Percentiles rank a stretch among this genome's conserved stretches.
Evolutionary conservation across 2,888 invertebrate species (phyloP).

Genomic region (Ashinkailepas kermadecensis): DNA sequence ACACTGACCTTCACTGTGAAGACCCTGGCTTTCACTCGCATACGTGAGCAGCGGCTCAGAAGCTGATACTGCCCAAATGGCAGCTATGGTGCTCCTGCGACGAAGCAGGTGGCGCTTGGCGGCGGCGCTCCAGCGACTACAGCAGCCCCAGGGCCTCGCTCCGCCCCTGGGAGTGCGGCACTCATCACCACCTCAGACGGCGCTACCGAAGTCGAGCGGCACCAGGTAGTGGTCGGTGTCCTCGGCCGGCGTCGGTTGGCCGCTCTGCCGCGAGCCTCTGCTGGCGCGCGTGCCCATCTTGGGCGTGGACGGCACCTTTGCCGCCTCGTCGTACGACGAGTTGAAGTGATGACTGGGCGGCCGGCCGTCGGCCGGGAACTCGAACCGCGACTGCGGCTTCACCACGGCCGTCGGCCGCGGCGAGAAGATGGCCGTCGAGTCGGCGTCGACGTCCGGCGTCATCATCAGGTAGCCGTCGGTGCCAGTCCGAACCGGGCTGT

Average conservation of each 20-base stretch:
- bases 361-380: conserved; percentile 57
- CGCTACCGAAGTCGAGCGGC: neutral
- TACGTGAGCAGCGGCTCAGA: too few species aligned
- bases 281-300: conserved; percentile 91
- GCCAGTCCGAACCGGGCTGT: conserved; percentile 55
- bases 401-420: conserved; percentile 60
- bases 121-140: too few species aligned
- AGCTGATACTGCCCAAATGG: too few species aligned
- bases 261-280: conserved; percentile 67
- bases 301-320: conserved; percentile 91
- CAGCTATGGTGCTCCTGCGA: too few species aligned
- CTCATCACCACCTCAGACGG: too few species aligned
- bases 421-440: conserved; percentile 35
- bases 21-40: too few species aligned
- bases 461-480: conserved; percentile 92
- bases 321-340: conserved; percentile 77
- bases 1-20: too few species aligned
- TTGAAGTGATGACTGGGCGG: conserved; percentile 44
- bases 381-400: conserved; percentile 92
- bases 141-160: too few species aligned
- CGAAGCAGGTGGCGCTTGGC: too few species aligned
- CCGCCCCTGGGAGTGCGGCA: too few species aligned
- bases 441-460: conserved; percentile 70
- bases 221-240: neutral
- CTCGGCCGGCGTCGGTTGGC: conserved; percentile 51